A percentile compares a stretch with the other conserved stretches of the same genome.
Evolutionary conservation across 30 jellyfish, hydroid and myxozoan species (phyloP).

Genomic region (Nemopilema nomurai): DNA sequence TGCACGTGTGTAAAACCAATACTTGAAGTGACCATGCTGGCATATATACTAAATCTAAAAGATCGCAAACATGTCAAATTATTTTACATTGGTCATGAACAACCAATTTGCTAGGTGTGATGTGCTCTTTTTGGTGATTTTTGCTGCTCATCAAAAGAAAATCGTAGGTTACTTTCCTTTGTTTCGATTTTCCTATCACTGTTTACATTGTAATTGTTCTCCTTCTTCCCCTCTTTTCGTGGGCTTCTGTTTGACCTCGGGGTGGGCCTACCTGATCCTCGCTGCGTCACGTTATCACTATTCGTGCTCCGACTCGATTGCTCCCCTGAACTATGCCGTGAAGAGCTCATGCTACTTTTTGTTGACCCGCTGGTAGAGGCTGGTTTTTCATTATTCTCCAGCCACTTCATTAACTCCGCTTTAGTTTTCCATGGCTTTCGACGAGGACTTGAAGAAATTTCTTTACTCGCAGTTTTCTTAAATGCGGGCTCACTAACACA

Average conservation of each 20-base stretch:
- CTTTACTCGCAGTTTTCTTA: slow-evolving; percentile 52
- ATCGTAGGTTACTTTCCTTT: background rate
- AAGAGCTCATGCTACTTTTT: background rate
- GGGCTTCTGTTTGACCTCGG: background rate
- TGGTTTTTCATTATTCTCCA: slow-evolving; percentile 14
- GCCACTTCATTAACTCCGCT: slow-evolving; percentile 74
- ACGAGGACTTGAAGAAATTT: slow-evolving; percentile 11
- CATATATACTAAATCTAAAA: too few species aligned
- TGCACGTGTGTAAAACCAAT: too few species aligned
- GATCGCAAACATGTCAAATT: too few species aligned
- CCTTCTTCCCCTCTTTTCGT: slow-evolving; percentile 7
- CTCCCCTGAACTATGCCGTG: slow-evolving; percentile 3
- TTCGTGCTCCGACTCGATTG: background rate
- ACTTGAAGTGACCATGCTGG: too few species aligned
- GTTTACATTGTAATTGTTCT: background rate
- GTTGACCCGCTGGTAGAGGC: background rate
- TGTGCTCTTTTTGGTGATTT: background rate
- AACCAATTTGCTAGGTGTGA: background rate
- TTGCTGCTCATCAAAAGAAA: background rate
- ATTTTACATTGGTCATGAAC: background rate
- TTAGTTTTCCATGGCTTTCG: slow-evolving; percentile 78
- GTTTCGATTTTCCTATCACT: background rate
- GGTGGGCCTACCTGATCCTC: slow-evolving; percentile 13
- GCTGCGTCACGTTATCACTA: background rate
- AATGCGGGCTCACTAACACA: slow-evolving; percentile 80